phyloP scores from a whole-genome alignment of 2,797 vertebrate genomes.

The Poecilia velifera region DNA sequence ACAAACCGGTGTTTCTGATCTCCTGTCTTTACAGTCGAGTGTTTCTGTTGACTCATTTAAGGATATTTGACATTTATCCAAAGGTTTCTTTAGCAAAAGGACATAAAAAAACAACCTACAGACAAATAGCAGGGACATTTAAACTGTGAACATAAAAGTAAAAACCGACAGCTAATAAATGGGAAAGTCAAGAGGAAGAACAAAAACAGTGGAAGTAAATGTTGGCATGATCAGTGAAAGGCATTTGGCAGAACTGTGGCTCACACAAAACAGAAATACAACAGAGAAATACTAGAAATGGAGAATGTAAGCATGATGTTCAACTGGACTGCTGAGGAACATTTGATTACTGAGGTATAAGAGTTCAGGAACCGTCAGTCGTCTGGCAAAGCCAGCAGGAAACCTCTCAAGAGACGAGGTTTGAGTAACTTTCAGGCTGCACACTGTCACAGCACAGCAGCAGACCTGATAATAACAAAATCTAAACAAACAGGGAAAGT shows the following conservation, averaged over 20 bases:
- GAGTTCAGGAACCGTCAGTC: slow-evolving; percentile 47
- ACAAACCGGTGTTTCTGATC: slow-evolving; percentile 30
- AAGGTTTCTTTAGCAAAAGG: slow-evolving; percentile 16
- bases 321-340: slow-evolving; percentile 63
- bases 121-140: not conserved
- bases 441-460: slow-evolving; percentile 25
- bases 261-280: slow-evolving; percentile 9
- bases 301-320: slow-evolving; percentile 33
- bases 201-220: slow-evolving; percentile 20
- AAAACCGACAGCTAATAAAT: slow-evolving; percentile 10
- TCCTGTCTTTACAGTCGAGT: slow-evolving; percentile 17
- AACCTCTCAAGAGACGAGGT: slow-evolving; percentile 55
- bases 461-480: slow-evolving; percentile 15
- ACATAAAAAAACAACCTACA: not conserved
- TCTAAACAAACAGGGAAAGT: slow-evolving; percentile 23
- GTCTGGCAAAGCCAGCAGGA: slow-evolving; percentile 25
- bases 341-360: slow-evolving; percentile 74
- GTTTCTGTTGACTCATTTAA: slow-evolving; percentile 11
- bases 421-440: slow-evolving; percentile 42
- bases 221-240: slow-evolving; percentile 31
- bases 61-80: slow-evolving; percentile 11
- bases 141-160: slow-evolving; percentile 6
- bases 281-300: slow-evolving; percentile 26
- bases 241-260: slow-evolving; percentile 50
- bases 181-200: slow-evolving; percentile 9